Evolutionary conservation across 2,888 invertebrate genomes (phyloP), one percentile per base, ranked within the genome.

Genomic region (Tethea ocularis): DNA sequence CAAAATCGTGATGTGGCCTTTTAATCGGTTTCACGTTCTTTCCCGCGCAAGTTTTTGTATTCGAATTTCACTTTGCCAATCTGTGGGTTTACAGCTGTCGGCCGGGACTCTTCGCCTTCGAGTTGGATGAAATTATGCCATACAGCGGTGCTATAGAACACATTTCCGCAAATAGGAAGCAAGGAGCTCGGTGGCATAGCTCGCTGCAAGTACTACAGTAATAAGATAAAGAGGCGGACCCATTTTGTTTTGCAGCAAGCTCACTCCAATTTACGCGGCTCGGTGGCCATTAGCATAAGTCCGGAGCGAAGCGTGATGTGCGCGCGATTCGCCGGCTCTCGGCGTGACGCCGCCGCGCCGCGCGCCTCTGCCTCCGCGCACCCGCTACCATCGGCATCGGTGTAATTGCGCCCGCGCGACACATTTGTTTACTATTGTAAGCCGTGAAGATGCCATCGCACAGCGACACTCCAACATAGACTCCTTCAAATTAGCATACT

Each of bases 11-110:
- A 92, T 93, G 93, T 84, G 88, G 89, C 86, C 87, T 88, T 92
- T 93, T 92, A 93, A 92, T 92, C 93, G 92, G 87, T 92, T 91
- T 84, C 92, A 91, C 91, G 91, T 89, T 90, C 84, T 84, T 89
- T 88, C 86, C 87, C 87, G 88, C 84, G 86, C 85, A 86, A 87
- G 88, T 91, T 92, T 92, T 92, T 91, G 90, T 89, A 88, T 91
- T 91, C 88, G 86, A 84, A 89, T 89, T 90, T 90, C 88, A 88
- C 87, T 87, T 85, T 78, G 84, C 88, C 88, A 87, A 90, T 91
- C 88, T 89, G 82, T 72, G 80, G 82, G 82, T 78, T 84, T 81
- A 82, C 81, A n/a, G n/a, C n/a, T 79, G 78, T 78, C 73, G 77
- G 78, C 78, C 76, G 74, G 80, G 83, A 80, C 71, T 76, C 66